Evolutionary conservation across 1,140 invertebrate genomes (phyloP).

Genomic region (Ganaspis sp.): DNA sequence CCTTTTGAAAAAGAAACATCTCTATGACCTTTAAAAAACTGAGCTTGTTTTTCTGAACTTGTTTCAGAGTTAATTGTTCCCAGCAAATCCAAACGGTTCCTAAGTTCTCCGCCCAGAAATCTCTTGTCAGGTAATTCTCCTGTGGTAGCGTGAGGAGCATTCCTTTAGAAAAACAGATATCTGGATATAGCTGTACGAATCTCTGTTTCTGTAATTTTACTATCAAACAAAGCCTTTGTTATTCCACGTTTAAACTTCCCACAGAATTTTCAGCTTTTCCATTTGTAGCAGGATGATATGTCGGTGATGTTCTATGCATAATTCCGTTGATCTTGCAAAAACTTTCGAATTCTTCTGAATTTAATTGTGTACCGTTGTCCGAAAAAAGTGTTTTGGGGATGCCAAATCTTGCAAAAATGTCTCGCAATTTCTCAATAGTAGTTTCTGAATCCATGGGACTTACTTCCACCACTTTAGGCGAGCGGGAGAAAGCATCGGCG

Average conservation of each 20-base stretch:
- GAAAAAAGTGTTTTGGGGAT: too few relatives aligned
- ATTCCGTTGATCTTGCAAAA: too few relatives aligned
- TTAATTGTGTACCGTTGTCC: too few relatives aligned
- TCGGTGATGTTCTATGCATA: too few relatives aligned
- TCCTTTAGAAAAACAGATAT: constrained; percentile 51
- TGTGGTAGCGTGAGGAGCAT: constrained; percentile 46
- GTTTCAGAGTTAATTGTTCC: background rate
- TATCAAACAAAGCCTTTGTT: too few relatives aligned
- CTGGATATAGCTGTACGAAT: background rate
- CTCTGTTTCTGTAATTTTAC: background rate
- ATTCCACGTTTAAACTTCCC: too few relatives aligned
- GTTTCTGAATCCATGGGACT: constrained; percentile 41
- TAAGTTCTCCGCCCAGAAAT: constrained; percentile 39
- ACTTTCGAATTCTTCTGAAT: too few relatives aligned
- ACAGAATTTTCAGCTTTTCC: too few relatives aligned
- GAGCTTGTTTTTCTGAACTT: constrained; percentile 38
- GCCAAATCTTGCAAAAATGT: background rate
- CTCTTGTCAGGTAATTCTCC: constrained; percentile 38
- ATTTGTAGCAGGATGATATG: too few relatives aligned
- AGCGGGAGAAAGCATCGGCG: constrained; percentile 49
- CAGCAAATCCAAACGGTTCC: constrained; percentile 31
- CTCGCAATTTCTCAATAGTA: constrained; percentile 35
- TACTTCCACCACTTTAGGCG: constrained; percentile 47
- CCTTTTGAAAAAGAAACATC: constrained; percentile 42
- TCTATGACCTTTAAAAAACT: constrained; percentile 45